A percentile compares a stretch with the other conserved stretches of the same genome.
phyloP scores from a whole-genome alignment of 2,888 invertebrate species.

The Marronus borbonicus region DNA sequence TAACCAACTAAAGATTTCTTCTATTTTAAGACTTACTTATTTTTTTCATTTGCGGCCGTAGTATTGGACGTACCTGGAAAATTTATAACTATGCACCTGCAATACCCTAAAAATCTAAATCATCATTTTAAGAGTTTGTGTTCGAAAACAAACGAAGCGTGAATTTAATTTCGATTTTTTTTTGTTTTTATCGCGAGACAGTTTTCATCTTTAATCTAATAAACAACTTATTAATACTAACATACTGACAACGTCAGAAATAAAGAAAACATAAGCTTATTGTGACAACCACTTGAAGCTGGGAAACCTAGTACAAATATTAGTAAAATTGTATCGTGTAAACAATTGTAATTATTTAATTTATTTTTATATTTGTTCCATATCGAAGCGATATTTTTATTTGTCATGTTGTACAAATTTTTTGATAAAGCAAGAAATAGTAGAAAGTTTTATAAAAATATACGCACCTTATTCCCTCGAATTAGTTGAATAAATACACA shows the following conservation, averaged over 20 bases:
- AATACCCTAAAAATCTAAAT: background rate
- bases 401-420: too few relatives aligned
- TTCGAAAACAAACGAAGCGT: background rate
- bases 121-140: background rate
- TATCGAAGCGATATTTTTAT: background rate
- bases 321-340: background rate
- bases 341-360: too few relatives aligned
- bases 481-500: slow-evolving; percentile 41
- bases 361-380: background rate
- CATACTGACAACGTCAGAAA: slow-evolving; percentile 5
- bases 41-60: too few relatives aligned
- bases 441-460: background rate
- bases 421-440: too few relatives aligned
- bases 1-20: too few relatives aligned
- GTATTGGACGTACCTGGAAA: too few relatives aligned
- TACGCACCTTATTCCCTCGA: slow-evolving; percentile 42
- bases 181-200: background rate
- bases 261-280: background rate
- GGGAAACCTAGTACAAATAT: background rate
- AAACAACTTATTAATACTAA: background rate
- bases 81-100: too few relatives aligned
- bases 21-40: too few relatives aligned
- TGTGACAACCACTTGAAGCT: background rate
- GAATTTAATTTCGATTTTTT: background rate
- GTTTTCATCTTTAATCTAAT: background rate